Evolutionary conservation across 2,888 invertebrate genomes (phyloP).

Genomic region (Laspeyria flexula): DNA sequence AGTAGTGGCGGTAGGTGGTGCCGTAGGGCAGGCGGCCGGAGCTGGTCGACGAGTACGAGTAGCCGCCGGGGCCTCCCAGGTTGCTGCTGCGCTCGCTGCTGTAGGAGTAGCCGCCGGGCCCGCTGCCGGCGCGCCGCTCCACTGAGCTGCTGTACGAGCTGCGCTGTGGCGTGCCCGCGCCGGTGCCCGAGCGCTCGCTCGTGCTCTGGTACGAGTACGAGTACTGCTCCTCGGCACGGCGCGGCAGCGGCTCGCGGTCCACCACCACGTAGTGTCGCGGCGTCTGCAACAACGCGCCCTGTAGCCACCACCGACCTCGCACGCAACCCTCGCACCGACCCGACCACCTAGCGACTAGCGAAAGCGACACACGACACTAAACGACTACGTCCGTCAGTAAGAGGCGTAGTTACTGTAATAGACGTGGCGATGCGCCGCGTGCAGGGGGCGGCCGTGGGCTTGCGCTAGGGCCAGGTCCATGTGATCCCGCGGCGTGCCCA

Average conservation of each 20-base stretch:
- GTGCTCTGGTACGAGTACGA: constrained; percentile 92
- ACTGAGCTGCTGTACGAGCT: constrained; percentile 88
- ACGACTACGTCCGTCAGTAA: constrained; percentile 66
- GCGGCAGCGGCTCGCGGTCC: constrained; percentile 90
- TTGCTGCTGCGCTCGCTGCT: constrained; percentile 90
- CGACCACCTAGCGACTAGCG: constrained; percentile 69
- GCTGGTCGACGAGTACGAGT: constrained; percentile 92
- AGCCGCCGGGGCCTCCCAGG: constrained; percentile 92
- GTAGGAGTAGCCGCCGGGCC: constrained; percentile 92
- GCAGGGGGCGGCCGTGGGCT: constrained; percentile 84
- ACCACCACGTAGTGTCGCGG: constrained; percentile 95
- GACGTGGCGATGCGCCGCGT: constrained; percentile 79
- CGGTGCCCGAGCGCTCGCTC: constrained; percentile 83
- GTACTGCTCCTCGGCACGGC: constrained; percentile 93
- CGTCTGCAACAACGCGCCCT: constrained; percentile 90
- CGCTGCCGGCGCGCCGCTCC: constrained; percentile 89
- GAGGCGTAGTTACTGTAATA: constrained; percentile 85
- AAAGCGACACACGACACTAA: constrained; percentile 77
- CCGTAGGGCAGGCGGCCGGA: constrained; percentile 94
- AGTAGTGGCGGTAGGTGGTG: constrained; percentile 93
- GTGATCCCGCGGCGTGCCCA: constrained; percentile 86
- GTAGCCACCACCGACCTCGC: constrained; percentile 62
- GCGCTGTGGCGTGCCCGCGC: constrained; percentile 85
- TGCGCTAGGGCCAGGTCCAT: constrained; percentile 89
- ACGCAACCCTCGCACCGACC: constrained; percentile 70